These are phyloP conservation scores for Leucophenga maculata DNA, from an alignment of 2,888 invertebrate species.

Conservation along the genomic window DNA sequence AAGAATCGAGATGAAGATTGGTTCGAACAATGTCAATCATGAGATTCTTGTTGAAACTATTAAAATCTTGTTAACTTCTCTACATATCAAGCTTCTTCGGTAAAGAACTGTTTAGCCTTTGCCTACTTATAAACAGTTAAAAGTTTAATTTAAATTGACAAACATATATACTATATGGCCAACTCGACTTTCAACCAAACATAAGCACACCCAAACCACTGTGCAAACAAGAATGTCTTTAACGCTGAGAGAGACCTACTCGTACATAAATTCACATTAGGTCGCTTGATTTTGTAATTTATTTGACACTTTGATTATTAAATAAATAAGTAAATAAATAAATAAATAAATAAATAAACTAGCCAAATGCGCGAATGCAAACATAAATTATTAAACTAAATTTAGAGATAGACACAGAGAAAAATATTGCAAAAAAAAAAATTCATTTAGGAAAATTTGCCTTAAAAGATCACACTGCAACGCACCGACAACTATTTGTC, in stretches of 20 bases:
- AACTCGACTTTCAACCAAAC: no score
- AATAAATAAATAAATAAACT: constrained; percentile 40
- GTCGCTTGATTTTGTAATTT: constrained; percentile 18
- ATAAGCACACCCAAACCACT: background rate
- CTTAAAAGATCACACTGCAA: background rate
- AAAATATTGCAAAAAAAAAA: constrained; percentile 36
- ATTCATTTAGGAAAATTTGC: background rate
- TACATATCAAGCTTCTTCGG: no score
- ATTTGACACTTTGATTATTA: constrained; percentile 7
- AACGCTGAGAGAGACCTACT: background rate
- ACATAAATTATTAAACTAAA: constrained; percentile 26
- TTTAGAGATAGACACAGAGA: constrained; percentile 2
- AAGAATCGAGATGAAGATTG: no score
- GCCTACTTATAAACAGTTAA: no score
- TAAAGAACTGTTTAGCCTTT: no score
- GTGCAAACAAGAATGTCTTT: background rate
- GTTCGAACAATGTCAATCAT: no score
- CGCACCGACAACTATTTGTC: background rate
- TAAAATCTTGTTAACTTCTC: no score
- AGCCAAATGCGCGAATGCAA: no score
- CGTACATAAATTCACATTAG: constrained; percentile 14
- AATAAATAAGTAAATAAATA: constrained; percentile 43
- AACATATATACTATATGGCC: no score
- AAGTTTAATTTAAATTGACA: no score
- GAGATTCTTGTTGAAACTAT: no score